These are phyloP conservation scores for Chlorops oryzae DNA, from an alignment of 1,140 invertebrate genomes.

Conservation along the genomic window DNA sequence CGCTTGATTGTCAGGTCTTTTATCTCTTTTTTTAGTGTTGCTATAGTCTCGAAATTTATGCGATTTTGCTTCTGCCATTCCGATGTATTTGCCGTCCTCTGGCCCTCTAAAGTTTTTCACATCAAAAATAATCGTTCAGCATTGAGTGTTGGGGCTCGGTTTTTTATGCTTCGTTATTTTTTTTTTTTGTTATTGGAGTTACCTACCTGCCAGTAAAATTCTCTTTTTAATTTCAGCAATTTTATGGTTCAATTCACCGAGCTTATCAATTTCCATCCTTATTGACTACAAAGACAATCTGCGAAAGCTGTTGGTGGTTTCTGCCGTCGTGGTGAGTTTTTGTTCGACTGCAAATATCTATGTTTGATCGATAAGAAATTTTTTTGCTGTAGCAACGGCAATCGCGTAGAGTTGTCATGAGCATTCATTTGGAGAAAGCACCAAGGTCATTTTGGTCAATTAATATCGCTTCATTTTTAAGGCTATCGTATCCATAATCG, in stretches of 20 bases:
- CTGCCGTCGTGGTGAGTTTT: slow-evolving; percentile 6
- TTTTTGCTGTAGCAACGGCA: neutral
- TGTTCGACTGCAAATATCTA: neutral
- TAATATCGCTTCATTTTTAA: too few relatives aligned
- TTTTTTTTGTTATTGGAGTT: neutral
- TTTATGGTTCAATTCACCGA: slow-evolving; percentile 64
- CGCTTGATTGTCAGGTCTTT: slow-evolving; percentile 57
- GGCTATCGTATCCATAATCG: too few relatives aligned
- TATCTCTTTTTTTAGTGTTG: slow-evolving; percentile 66
- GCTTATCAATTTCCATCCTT: slow-evolving; percentile 52
- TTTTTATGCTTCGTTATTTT: neutral
- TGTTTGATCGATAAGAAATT: neutral
- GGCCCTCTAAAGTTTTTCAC: slow-evolving; percentile 58
- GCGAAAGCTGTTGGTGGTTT: slow-evolving; percentile 22
- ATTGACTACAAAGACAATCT: neutral
- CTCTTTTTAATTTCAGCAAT: slow-evolving; percentile 76
- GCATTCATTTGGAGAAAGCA: too few relatives aligned
- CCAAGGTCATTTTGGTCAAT: too few relatives aligned
- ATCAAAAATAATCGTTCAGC: neutral
- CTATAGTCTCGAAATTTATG: slow-evolving; percentile 63
- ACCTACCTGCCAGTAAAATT: slow-evolving; percentile 68
- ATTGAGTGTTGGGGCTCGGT: neutral
- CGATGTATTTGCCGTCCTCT: slow-evolving; percentile 73
- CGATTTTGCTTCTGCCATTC: slow-evolving; percentile 68
- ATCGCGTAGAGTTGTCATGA: neutral